phyloP scores from a whole-genome alignment of 2,888 invertebrate genomes.

The Pasiphila rectangulata region DNA sequence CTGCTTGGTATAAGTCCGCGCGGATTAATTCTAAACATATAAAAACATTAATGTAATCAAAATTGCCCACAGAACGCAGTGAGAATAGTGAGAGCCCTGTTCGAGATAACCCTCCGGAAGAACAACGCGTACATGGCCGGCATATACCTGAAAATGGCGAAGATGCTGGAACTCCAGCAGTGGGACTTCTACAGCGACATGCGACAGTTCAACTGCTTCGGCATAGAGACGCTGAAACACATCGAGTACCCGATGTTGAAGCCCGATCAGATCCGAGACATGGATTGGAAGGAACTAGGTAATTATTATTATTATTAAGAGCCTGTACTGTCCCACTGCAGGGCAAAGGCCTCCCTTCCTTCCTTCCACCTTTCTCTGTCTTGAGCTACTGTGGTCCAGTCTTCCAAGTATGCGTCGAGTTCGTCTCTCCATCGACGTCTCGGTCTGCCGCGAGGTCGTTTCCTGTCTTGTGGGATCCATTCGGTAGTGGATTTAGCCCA shows the following conservation, averaged over 20 bases:
- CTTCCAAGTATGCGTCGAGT: too few relatives aligned
- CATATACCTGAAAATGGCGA: constrained; percentile 91
- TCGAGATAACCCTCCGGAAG: constrained; percentile 94
- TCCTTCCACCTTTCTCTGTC: too few relatives aligned
- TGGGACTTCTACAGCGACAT: constrained; percentile 95
- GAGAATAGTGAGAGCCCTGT: constrained; percentile 94
- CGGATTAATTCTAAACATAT: too few relatives aligned
- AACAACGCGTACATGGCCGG: constrained; percentile 95
- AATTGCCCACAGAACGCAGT: constrained; percentile 87
- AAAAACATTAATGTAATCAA: neutral
- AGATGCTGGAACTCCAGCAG: constrained; percentile 95
- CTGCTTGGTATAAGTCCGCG: too few relatives aligned
- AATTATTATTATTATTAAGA: constrained; percentile 30
- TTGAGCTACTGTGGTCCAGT: too few relatives aligned
- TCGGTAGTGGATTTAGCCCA: too few relatives aligned
- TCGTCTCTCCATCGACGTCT: too few relatives aligned
- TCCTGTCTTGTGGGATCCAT: too few relatives aligned
- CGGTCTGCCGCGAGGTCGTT: too few relatives aligned
- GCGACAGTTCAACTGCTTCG: constrained; percentile 89
- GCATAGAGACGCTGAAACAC: constrained; percentile 89
- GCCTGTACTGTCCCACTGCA: too few relatives aligned
- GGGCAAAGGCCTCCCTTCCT: too few relatives aligned
- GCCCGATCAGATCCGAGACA: constrained; percentile 90
- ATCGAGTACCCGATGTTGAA: constrained; percentile 89
- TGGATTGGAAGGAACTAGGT: constrained; percentile 93